A percentile compares a stretch with the other conserved stretches of the same genome.
Conservation (phyloP, 2,797 vertebrate genomes). For the Hybognathus amarus region DNA sequence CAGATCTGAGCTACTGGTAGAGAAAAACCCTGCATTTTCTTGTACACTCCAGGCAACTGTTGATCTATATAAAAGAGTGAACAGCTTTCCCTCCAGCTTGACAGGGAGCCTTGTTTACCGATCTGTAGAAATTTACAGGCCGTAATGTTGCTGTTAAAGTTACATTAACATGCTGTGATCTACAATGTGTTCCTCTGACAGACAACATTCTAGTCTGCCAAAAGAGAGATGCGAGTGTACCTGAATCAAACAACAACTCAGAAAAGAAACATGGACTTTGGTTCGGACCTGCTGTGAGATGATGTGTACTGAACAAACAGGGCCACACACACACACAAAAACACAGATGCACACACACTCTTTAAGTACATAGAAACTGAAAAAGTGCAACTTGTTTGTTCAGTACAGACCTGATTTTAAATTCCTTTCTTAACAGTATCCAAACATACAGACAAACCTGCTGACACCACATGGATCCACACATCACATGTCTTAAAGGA, state of each 20-base stretch:
- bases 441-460: background rate
- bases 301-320: slow-evolving; percentile 50
- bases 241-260: background rate
- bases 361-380: slow-evolving; percentile 37
- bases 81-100: slow-evolving; percentile 10
- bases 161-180: slow-evolving; percentile 12
- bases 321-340: slow-evolving; percentile 34
- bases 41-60: slow-evolving; percentile 9
- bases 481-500: background rate
- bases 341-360: background rate
- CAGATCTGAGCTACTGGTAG: background rate
- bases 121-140: slow-evolving; percentile 8
- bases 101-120: background rate
- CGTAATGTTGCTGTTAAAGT: slow-evolving; percentile 11
- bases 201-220: background rate
- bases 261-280: slow-evolving; percentile 27
- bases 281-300: slow-evolving; percentile 1
- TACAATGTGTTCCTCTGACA: slow-evolving; percentile 28
- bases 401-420: too few species aligned
- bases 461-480: slow-evolving; percentile 20
- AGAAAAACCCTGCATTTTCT: background rate
- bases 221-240: background rate
- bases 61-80: background rate
- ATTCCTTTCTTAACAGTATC: background rate
- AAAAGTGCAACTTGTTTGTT: background rate